These are phyloP conservation scores for Coptodon rendalli DNA, from an alignment of 2,113 vertebrate genomes.

Conservation along the genomic window DNA sequence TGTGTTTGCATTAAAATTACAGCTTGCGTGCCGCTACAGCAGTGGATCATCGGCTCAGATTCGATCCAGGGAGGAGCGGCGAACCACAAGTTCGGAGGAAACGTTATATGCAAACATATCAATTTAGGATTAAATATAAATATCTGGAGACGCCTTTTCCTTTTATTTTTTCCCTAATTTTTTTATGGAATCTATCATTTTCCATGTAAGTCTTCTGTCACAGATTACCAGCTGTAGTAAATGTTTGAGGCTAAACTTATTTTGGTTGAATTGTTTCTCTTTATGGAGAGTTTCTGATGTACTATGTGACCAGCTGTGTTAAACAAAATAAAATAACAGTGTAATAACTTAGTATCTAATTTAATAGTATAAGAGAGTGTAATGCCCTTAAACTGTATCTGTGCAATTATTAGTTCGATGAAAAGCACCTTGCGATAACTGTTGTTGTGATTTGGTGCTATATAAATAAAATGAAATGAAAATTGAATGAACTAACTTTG, in stretches of 20 bases:
- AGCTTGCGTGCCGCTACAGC: conserved; percentile 44
- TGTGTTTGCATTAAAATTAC: conserved; percentile 60
- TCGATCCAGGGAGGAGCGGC: conserved; percentile 24
- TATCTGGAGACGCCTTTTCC: conserved; percentile 34
- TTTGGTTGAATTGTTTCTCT: conserved; percentile 25
- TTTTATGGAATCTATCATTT: conserved; percentile 23
- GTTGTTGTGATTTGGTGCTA: neutral
- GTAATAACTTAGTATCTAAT: neutral
- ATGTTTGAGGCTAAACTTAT: neutral
- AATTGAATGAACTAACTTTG: neutral
- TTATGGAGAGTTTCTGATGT: neutral
- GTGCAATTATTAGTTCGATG: neutral
- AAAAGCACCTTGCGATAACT: neutral
- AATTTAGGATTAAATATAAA: conserved; percentile 55
- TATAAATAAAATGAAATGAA: neutral
- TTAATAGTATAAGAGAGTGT: neutral
- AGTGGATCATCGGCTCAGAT: conserved; percentile 25
- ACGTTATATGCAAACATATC: conserved; percentile 51
- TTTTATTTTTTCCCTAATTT: conserved; percentile 28
- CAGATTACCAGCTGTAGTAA: conserved; percentile 16
- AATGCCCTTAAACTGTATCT: neutral
- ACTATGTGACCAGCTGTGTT: neutral
- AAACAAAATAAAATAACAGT: neutral
- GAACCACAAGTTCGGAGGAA: conserved; percentile 48
- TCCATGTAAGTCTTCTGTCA: conserved; percentile 27